These are phyloP conservation scores for Drosophila navojoa DNA, from an alignment of 1,140 invertebrate species.

Conservation along the genomic window DNA sequence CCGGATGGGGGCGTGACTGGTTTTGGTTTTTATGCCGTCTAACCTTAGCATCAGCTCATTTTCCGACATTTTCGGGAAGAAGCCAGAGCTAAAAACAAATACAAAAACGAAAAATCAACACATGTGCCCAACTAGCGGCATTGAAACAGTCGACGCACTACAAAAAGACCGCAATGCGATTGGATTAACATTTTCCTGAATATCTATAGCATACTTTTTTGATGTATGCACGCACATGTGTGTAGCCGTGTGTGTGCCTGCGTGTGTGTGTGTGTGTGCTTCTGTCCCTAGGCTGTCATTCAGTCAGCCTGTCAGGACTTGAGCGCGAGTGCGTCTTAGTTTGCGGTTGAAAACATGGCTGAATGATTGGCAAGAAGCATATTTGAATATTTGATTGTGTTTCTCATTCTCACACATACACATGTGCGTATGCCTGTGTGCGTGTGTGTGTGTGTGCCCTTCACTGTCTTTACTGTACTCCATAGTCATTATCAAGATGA, in stretches of 20 bases:
- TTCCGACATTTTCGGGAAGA: neutral
- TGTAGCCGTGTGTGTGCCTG: constrained; percentile 1
- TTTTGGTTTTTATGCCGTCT: constrained; percentile 8
- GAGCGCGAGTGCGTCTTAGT: constrained; percentile 61
- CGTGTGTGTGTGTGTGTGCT: neutral
- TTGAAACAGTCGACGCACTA: constrained; percentile 42
- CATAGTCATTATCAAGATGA: constrained; percentile 13
- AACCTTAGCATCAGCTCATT: neutral
- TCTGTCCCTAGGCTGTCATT: constrained; percentile 30
- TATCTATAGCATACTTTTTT: constrained; percentile 61
- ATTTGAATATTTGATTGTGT: constrained; percentile 73
- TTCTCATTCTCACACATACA: constrained; percentile 2
- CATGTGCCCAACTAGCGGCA: constrained; percentile 46
- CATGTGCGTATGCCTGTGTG: neutral
- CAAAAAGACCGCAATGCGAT: constrained; percentile 79
- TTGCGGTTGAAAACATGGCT: constrained; percentile 72
- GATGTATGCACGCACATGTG: neutral
- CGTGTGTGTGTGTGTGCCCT: neutral
- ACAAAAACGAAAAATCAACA: constrained; percentile 55
- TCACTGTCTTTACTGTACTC: constrained; percentile 40
- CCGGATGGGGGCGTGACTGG: constrained; percentile 14
- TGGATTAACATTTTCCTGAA: constrained; percentile 73
- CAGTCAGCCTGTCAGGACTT: constrained; percentile 16
- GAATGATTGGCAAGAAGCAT: constrained; percentile 52
- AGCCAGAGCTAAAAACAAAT: neutral